Conservation (phyloP, 2,888 invertebrate species). For the Cephonodes hylas region DNA sequence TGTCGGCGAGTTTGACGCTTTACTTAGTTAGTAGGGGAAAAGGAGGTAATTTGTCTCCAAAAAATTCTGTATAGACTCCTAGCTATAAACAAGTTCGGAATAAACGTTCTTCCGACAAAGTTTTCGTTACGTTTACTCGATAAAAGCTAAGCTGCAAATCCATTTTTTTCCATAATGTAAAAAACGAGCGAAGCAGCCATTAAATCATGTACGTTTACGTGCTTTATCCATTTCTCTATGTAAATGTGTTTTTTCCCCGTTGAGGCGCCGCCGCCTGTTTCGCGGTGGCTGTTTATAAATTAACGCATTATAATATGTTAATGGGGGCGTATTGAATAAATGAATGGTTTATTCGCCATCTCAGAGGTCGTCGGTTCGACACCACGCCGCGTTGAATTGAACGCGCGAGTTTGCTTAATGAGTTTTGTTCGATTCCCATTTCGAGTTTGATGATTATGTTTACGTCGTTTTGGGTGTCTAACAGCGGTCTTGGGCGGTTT, state of each 20-base stretch:
- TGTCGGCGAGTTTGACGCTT: neutral
- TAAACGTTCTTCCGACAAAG: neutral
- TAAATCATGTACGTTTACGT: conserved; percentile 9
- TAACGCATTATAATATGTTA: conserved; percentile 44
- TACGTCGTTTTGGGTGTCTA: too few relatives aligned
- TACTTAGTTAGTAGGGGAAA: neutral
- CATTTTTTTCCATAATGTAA: neutral
- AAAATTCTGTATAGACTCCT: too few relatives aligned
- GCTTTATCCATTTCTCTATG: conserved; percentile 19
- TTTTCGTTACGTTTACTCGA: neutral
- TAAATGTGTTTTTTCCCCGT: conserved; percentile 20
- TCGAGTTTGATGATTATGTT: neutral
- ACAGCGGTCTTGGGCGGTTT: too few relatives aligned
- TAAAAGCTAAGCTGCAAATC: neutral
- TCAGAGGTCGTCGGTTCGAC: conserved; percentile 36
- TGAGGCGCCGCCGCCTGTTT: conserved; percentile 20
- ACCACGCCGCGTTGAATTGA: conserved; percentile 12
- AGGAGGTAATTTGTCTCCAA: neutral
- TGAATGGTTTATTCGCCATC: conserved; percentile 42
- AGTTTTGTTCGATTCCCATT: neutral
- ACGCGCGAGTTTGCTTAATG: neutral
- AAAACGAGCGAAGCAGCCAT: neutral
- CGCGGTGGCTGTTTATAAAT: conserved; percentile 29
- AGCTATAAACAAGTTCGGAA: too few relatives aligned
- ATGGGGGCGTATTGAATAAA: conserved; percentile 46